Evolutionary conservation across 2,113 vertebrate genomes (phyloP), one percentile per base, ranked within the genome.

Genomic region (Chascanopsetta lugubris): DNA sequence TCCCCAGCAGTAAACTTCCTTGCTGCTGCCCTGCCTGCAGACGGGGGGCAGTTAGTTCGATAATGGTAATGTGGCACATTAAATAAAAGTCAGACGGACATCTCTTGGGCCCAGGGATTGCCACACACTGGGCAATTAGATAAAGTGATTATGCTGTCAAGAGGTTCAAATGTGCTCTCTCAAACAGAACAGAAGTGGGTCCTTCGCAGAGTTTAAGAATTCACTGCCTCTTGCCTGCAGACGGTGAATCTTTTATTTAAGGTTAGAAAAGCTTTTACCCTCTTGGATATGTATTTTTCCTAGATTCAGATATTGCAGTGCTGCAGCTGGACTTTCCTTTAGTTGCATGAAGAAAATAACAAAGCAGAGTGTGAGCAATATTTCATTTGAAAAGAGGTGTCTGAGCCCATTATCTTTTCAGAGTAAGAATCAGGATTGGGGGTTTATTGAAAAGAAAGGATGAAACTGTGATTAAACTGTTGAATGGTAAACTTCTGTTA

Each of bases 21-120:
- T 74, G 72, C 72, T 69, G 79, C 75, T 46, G 56, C 60, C 74
- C 69, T 83, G 69, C 72, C 82, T 73, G 82, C 75, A 82, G 76
- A 86, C 65, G 48, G 73, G 76, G 78, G 63, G 79, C 74, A 86
- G 85, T 85, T 82, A 91, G 87, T 92, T 91, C 90, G 92, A 92
- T 92, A 91, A 89, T 88, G 83, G 85, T 92, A 92, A 93, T 90
- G 85, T 88, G 90, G 87, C 87, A 87, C 87, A 90, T 93, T 92
- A 92, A 92, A 89, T 92, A 91, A 87, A 89, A 92, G 91, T 92
- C 92, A 92, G 80, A 89, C 86, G 89, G 86, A 90, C 88, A 86
- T 88, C 89, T 92, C 87, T 67, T 45, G 84, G 86, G 90, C 85
- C 72, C 74, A 65, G 82, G 76, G 87, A 85, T 86, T 81, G 81